These are phyloP conservation scores for Platysternon megacephalum DNA, from an alignment of 2,113 vertebrate genomes.

Conservation along the genomic window DNA sequence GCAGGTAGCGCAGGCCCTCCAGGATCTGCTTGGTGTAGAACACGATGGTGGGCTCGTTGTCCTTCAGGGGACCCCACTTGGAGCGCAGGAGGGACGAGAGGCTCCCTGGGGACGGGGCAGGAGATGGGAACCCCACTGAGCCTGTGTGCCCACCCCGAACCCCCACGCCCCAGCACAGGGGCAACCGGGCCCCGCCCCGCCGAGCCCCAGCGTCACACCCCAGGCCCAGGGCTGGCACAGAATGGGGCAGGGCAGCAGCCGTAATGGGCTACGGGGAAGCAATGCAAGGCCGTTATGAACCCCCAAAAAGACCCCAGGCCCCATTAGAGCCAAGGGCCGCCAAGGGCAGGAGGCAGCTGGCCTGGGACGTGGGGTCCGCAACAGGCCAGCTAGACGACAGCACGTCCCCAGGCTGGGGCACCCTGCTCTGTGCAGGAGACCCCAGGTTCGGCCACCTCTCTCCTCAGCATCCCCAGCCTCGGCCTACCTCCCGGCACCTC, in stretches of 20 bases:
- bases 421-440: background rate
- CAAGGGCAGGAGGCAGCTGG: background rate
- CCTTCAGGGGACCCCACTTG: slow-evolving; percentile 94
- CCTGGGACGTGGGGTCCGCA: background rate
- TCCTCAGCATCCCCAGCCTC: background rate
- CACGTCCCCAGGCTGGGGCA: background rate
- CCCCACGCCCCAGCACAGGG: no score
- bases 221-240: background rate
- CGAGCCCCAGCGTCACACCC: background rate
- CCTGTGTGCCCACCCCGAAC: no score
- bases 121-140: background rate
- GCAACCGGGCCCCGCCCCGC: no score
- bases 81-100: slow-evolving; percentile 90
- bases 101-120: slow-evolving; percentile 79
- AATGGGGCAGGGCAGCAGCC: background rate
- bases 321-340: background rate
- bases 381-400: background rate
- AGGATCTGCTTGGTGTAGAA: slow-evolving; percentile 96
- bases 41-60: slow-evolving; percentile 90
- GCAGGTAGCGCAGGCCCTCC: slow-evolving; percentile 90
- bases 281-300: background rate
- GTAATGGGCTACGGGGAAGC: no score
- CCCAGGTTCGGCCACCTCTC: background rate
- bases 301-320: background rate
- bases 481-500: slow-evolving; percentile 92